Evolutionary conservation across 2,888 invertebrate genomes (phyloP).

Genomic region (Laspeyria flexula): DNA sequence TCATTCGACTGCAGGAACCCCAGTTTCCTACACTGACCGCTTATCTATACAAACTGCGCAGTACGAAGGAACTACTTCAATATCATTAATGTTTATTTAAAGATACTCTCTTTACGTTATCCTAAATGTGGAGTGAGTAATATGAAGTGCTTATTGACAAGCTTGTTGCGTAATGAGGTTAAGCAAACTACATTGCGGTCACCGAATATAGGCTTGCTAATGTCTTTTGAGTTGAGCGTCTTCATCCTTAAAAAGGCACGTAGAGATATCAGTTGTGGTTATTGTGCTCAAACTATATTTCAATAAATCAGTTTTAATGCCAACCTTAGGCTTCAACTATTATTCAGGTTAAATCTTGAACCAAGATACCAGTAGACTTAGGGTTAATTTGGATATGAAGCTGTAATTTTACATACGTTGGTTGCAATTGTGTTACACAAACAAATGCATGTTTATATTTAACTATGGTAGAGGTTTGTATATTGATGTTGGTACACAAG

Average conservation of each 20-base stretch:
- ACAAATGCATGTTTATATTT: too few relatives aligned
- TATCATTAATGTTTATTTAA: conserved; percentile 25
- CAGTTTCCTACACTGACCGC: conserved; percentile 68
- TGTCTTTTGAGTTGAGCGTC: not conserved
- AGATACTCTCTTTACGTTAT: conserved; percentile 16
- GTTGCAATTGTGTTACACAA: too few relatives aligned
- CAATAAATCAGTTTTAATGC: too few relatives aligned
- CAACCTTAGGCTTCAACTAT: too few relatives aligned
- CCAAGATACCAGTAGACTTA: too few relatives aligned
- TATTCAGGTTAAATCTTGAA: too few relatives aligned
- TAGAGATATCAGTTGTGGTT: not conserved
- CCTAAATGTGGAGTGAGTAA: not conserved
- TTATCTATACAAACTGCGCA: conserved; percentile 76
- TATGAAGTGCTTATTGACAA: not conserved
- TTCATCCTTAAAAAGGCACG: not conserved
- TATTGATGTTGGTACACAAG: too few relatives aligned
- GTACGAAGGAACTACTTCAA: conserved; percentile 39
- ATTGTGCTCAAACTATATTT: too few relatives aligned
- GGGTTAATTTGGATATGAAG: too few relatives aligned
- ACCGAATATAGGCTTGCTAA: not conserved
- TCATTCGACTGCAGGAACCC: conserved; percentile 16
- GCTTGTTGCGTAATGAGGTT: not conserved
- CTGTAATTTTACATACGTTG: too few relatives aligned
- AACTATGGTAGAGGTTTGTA: too few relatives aligned
- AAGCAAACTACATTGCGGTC: not conserved